A percentile compares a stretch with the other conserved stretches of the same genome.
Evolutionary conservation across 1,140 invertebrate species (phyloP).

Genomic region (Zaprionus kolodkinae): DNA sequence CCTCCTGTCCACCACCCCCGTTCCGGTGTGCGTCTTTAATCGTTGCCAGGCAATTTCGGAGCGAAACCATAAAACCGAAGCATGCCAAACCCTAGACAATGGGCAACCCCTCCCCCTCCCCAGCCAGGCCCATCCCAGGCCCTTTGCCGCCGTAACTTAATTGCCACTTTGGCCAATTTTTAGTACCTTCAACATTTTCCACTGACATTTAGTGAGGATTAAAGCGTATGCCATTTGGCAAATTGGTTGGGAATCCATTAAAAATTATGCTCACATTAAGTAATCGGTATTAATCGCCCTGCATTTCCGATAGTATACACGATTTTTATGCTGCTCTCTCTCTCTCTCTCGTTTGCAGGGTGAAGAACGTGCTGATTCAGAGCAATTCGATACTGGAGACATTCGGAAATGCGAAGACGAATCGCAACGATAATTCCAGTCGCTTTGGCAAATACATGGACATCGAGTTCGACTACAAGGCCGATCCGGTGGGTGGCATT

Average conservation of each 20-base stretch:
- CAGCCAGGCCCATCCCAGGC: slow-evolving; percentile 31
- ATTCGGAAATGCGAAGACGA: slow-evolving; percentile 99
- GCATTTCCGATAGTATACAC: slow-evolving; percentile 3
- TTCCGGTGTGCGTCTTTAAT: slow-evolving; percentile 57
- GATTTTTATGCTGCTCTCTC: slow-evolving; percentile 20
- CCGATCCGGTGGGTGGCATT: slow-evolving; percentile 97
- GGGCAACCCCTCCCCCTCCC: neutral
- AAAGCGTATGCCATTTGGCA: slow-evolving; percentile 53
- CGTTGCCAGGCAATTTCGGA: slow-evolving; percentile 36
- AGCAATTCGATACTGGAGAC: slow-evolving; percentile 98
- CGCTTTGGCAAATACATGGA: slow-evolving; percentile 99
- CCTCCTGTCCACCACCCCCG: neutral
- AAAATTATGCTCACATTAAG: slow-evolving; percentile 21
- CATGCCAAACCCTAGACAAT: slow-evolving; percentile 34
- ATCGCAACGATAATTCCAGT: slow-evolving; percentile 98
- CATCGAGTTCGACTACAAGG: slow-evolving; percentile 99
- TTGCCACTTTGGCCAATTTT: slow-evolving; percentile 68
- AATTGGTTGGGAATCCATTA: slow-evolving; percentile 48
- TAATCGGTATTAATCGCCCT: slow-evolving; percentile 26
- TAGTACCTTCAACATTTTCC: slow-evolving; percentile 62
- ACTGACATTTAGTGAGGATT: slow-evolving; percentile 54
- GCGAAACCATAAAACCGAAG: slow-evolving; percentile 19
- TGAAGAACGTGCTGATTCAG: slow-evolving; percentile 98
- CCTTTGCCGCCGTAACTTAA: slow-evolving; percentile 28
- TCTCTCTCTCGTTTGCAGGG: slow-evolving; percentile 86